Conservation (phyloP, 2,113 vertebrate species). For the Grammomys surdaster region DNA sequence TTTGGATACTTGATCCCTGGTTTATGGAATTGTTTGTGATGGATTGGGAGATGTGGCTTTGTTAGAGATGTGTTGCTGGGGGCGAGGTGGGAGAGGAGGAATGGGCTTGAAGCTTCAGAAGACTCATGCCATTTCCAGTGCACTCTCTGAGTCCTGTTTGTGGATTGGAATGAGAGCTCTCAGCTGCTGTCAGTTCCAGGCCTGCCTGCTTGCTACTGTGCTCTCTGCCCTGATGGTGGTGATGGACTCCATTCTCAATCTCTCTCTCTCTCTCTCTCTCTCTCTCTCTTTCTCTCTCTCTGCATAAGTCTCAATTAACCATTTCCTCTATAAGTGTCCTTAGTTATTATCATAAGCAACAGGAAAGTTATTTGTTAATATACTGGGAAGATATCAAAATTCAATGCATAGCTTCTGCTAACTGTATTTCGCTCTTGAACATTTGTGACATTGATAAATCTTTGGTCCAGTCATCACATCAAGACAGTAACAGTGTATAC, state of each 20-base stretch:
- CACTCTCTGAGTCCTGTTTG: not conserved
- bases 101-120: not conserved
- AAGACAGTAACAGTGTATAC: not conserved
- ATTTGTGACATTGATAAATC: not conserved
- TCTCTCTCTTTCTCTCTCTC: not conserved
- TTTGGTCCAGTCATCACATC: not conserved
- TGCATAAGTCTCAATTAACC: not conserved
- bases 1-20: not conserved
- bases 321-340: not conserved
- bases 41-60: not conserved
- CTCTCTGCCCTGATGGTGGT: not conserved
- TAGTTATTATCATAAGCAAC: not conserved
- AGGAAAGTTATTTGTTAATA: not conserved
- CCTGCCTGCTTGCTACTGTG: not conserved
- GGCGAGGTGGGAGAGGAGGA: too few relatives aligned
- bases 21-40: not conserved
- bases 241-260: not conserved
- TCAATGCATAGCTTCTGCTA: not conserved
- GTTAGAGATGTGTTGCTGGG: not conserved
- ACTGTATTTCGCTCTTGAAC: not conserved
- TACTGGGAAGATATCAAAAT: not conserved
- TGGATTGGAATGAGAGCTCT: not conserved
- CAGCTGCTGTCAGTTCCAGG: not conserved
- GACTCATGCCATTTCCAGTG: not conserved
- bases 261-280: too few relatives aligned